Evolutionary conservation across 53 echinoderm and acorn worm genomes (phyloP).

Genomic region (Antedon mediterranea): DNA sequence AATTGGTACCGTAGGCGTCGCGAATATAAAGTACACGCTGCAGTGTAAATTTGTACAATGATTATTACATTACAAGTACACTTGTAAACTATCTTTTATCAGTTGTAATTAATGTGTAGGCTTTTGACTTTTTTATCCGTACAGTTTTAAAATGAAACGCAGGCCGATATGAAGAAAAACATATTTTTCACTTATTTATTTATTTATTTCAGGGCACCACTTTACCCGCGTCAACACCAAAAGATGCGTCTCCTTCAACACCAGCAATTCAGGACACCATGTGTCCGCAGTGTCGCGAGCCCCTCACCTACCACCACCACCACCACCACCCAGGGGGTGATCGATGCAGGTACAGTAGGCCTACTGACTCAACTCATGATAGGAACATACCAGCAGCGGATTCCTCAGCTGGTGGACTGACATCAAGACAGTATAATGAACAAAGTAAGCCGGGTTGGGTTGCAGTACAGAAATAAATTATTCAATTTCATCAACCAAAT

Average conservation of each 20-base stretch:
- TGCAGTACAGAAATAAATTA: too few relatives aligned
- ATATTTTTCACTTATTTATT: neutral
- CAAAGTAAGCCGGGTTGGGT: neutral
- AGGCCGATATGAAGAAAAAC: too few relatives aligned
- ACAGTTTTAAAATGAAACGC: too few relatives aligned
- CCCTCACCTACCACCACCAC: neutral
- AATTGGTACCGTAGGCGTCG: too few relatives aligned
- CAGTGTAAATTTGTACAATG: too few relatives aligned
- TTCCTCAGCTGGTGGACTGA: neutral
- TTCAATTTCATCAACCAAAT: too few relatives aligned
- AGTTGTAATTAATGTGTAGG: too few relatives aligned
- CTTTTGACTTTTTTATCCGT: too few relatives aligned
- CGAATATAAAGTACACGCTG: too few relatives aligned
- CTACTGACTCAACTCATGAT: neutral
- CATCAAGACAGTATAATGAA: neutral
- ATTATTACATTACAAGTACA: too few relatives aligned
- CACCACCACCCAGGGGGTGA: too few relatives aligned
- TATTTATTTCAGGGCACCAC: neutral
- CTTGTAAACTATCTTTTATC: too few relatives aligned
- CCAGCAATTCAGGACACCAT: neutral
- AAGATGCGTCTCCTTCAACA: neutral
- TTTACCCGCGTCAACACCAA: neutral
- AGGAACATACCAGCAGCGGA: neutral
- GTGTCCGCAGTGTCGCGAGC: neutral
- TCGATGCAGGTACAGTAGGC: neutral